Base-by-base conservation (phyloP, 2,113 vertebrate species). In the Cyanoderma ruficeps region DNA sequence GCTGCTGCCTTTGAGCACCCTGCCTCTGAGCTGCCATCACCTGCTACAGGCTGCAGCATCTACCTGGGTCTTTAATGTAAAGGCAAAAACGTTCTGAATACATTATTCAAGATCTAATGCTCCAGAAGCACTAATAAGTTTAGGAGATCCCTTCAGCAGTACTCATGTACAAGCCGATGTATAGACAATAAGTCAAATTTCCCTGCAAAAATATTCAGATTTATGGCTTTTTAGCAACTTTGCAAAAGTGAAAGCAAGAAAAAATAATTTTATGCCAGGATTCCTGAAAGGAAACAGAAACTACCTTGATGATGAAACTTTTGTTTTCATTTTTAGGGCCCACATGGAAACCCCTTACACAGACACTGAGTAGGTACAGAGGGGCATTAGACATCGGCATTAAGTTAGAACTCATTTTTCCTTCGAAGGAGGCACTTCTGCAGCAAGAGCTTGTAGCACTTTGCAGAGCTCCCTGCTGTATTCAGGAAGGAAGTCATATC, bases 91-190 rank as follows among this genome's bases (percentile, higher is more conserved):
- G 18, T 20, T 84, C 23, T 16, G 28, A 92, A 71, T 10, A n/a
- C 1, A 0, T 80, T 83, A 80, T 84, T 89, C 80, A 44, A 84
- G 39, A 55, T n/a, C n/a, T 86, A 72, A 61, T 53, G 46, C 69
- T 56, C 87, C 84, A 87, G 27, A 13, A 89, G 64, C n/a, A 41
- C 13, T 10, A 47, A 77, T 17, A 46, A 88, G 20, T 78, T 96
- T 55, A 49, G 61, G 21, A 67, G 30, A 64, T 12, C 33, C 22
- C 6, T 81, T 69, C 57, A 75, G 52, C 8, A 46, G 17, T 0
- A 0, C 30, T 50, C 16, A 7, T 3, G 18, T 25, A 33, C 9
- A 59, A 89, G 20, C 6, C 2, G 1, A 46, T 4, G 4, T 13
- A 25, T 13, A 64, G 2, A 16, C 37, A 37, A 21, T 2, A 3